Conservation (phyloP, 2,888 invertebrate species). For the Hydraecia micacea region DNA sequence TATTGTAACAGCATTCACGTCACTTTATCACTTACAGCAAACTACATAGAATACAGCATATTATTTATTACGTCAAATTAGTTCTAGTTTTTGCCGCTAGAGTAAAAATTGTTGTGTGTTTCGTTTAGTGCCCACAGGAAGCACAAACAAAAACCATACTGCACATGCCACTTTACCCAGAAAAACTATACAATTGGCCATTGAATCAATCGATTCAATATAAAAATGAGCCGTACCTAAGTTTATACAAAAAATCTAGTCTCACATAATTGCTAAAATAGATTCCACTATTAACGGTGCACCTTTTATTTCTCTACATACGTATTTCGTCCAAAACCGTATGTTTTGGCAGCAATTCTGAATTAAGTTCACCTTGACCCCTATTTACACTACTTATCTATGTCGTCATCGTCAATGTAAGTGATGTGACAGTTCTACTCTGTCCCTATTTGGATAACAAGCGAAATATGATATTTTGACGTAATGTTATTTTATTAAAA, state of each 20-base stretch:
- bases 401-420: background rate
- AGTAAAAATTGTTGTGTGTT: background rate
- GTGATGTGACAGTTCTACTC: background rate
- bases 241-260: conserved; percentile 5
- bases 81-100: background rate
- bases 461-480: background rate
- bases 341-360: background rate
- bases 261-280: conserved; percentile 14
- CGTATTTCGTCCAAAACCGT: background rate
- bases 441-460: background rate
- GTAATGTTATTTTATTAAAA: background rate
- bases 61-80: background rate
- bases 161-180: background rate
- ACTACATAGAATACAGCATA: background rate
- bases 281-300: conserved; percentile 12
- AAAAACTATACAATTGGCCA: background rate
- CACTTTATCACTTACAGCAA: no score
- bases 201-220: conserved; percentile 20
- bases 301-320: background rate
- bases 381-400: background rate
- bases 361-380: background rate
- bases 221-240: background rate
- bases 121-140: background rate
- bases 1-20: no score
- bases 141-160: background rate